Conservation (phyloP, 1,140 invertebrate genomes). For the Drosophila guanche region DNA sequence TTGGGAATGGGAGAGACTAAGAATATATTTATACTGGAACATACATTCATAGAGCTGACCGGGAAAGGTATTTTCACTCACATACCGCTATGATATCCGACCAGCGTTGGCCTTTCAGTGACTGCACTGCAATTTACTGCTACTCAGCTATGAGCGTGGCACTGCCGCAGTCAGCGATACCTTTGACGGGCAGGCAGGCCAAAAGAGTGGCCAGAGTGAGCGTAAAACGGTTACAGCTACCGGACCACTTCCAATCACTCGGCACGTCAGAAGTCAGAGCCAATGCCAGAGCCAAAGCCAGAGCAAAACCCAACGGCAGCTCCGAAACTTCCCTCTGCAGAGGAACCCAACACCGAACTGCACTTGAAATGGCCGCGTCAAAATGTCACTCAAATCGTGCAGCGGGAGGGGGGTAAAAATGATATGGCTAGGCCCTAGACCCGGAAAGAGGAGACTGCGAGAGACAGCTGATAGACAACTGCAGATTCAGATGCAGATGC, state of each 20-base stretch:
- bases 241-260: conserved; percentile 32
- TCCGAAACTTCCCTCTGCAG: neutral
- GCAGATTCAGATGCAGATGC: conserved; percentile 45
- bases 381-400: conserved; percentile 64
- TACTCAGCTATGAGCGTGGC: conserved; percentile 34
- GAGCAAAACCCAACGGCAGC: conserved; percentile 14
- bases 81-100: no score
- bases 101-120: neutral
- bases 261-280: conserved; percentile 29
- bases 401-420: conserved; percentile 1
- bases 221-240: conserved; percentile 22
- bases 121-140: conserved; percentile 11
- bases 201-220: conserved; percentile 20
- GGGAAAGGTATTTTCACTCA: no score
- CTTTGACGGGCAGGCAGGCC: conserved; percentile 37
- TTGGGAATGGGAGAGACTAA: no score
- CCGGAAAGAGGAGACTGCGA: conserved; percentile 4
- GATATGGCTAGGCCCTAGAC: conserved; percentile 15
- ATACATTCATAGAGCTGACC: no score
- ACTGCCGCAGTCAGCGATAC: conserved; percentile 25
- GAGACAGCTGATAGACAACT: conserved; percentile 36
- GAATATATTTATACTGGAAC: no score
- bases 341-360: conserved; percentile 55
- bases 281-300: neutral
- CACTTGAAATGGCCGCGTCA: conserved; percentile 67